Conservation (phyloP, 2,113 vertebrate genomes). For the Mastomys coucha region DNA sequence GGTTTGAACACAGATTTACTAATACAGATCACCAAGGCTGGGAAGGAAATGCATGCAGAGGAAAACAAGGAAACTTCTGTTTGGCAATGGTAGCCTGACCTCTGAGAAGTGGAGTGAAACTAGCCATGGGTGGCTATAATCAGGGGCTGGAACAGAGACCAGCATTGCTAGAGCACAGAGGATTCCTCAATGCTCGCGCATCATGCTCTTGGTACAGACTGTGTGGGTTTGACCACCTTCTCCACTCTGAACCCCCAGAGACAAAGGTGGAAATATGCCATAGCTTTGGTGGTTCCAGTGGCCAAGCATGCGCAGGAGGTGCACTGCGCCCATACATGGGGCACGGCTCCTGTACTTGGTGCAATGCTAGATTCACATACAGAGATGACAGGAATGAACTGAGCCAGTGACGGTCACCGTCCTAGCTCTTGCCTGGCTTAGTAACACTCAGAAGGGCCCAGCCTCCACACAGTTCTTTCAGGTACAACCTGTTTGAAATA, state of each 20-base stretch:
- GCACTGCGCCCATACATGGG: not conserved
- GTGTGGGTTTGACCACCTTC: not conserved
- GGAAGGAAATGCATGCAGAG: not conserved
- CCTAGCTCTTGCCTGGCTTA: not conserved
- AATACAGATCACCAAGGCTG: not conserved
- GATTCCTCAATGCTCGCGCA: not conserved
- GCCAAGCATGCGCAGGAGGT: not conserved
- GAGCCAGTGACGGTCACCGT: not conserved
- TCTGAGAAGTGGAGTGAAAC: not conserved
- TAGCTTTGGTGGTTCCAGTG: not conserved
- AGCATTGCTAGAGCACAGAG: not conserved
- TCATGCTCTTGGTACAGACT: not conserved
- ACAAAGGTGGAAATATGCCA: not conserved
- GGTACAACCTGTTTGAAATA: not conserved
- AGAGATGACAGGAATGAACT: not conserved
- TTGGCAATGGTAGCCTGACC: not conserved
- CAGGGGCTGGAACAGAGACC: not conserved
- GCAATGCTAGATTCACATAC: not conserved
- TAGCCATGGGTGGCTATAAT: not conserved
- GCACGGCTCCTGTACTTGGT: not conserved
- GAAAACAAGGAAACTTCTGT: not conserved
- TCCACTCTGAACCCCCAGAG: not conserved
- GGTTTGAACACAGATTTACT: not conserved
- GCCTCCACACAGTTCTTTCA: not conserved
- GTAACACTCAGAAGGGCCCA: not conserved